Base-by-base conservation (phyloP, 2,888 invertebrate species). In the Troglohyphantes excavatus region DNA sequence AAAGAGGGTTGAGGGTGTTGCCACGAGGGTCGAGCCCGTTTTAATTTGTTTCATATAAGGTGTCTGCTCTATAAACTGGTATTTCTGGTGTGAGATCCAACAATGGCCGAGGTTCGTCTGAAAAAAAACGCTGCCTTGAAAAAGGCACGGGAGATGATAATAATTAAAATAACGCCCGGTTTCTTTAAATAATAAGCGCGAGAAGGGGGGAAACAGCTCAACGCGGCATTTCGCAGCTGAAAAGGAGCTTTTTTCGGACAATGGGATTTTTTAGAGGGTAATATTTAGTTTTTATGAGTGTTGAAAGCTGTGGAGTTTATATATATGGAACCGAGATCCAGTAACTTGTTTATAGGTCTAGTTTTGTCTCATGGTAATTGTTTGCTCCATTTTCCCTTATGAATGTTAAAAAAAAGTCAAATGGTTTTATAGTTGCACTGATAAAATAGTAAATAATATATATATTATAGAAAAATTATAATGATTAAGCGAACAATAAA, bases 21-120 rank as follows among this genome's bases (percentile, higher is more conserved):
- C 73, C 53, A n/a, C 61, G 59, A 76, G 72, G 72, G 83, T 33
- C 83, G 83, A 53, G 68, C n/a, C 39, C 26, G 67, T 78, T 86
- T 86, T 78, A 86, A 78, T 78, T 85, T 78, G 76, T 85, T 76
- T 76, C 85, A 68, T n/a, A 39, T 59, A 59, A 75, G 76, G 29
- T 46, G 73, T 27, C 63, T 26, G 29, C 29, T 23, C 53, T 61
- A 23, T 53, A 83, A 84, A 86, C 85, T 86, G 85, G 85, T 86
- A 86, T 86, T 86, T 86, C 85, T 59, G 61, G 85, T 78, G 84
- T 84, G 27, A 29, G 46, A 19, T 23, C 61, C 21, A 19, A 72
- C 82, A 82, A 70, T 61, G 72, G 82, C 43, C 39, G 17, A n/a
- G 26, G 59, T 26, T 59, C 43, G 26, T 43, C 27, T 19, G 26